Evolutionary conservation across 2,888 invertebrate species (phyloP).

Genomic region (Pilophorus perplexus): DNA sequence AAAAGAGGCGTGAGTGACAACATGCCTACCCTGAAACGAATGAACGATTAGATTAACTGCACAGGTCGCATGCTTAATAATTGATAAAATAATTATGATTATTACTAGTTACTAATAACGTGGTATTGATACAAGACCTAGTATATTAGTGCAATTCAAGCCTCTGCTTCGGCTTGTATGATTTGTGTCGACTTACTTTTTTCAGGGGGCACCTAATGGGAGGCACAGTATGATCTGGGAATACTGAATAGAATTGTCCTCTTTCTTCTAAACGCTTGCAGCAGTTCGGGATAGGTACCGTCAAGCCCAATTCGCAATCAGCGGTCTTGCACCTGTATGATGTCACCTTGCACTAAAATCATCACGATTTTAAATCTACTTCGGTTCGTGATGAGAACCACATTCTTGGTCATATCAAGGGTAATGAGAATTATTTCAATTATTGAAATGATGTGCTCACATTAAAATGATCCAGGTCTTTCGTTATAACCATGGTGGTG

Average conservation of each 20-base stretch:
- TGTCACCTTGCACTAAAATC: not conserved
- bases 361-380: too few relatives aligned
- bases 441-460: not conserved
- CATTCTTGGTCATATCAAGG: not conserved
- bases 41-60: too few relatives aligned
- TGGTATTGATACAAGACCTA: too few relatives aligned
- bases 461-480: not conserved
- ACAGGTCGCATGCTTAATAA: too few relatives aligned
- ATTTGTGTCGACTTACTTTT: constrained; percentile 16
- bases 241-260: constrained; percentile 13
- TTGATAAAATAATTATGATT: too few relatives aligned
- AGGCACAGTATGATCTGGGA: constrained; percentile 5
- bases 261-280: constrained; percentile 10
- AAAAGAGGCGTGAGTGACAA: too few relatives aligned
- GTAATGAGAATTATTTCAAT: not conserved
- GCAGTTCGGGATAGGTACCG: not conserved
- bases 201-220: constrained; percentile 9
- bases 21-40: too few relatives aligned
- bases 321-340: constrained; percentile 14
- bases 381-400: too few relatives aligned
- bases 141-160: too few relatives aligned
- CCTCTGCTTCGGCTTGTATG: too few relatives aligned
- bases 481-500: constrained; percentile 4
- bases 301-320: constrained; percentile 15
- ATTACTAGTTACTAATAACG: too few relatives aligned